Conservation (phyloP, 1,140 invertebrate species). For the Bilobella aurantiaca region DNA sequence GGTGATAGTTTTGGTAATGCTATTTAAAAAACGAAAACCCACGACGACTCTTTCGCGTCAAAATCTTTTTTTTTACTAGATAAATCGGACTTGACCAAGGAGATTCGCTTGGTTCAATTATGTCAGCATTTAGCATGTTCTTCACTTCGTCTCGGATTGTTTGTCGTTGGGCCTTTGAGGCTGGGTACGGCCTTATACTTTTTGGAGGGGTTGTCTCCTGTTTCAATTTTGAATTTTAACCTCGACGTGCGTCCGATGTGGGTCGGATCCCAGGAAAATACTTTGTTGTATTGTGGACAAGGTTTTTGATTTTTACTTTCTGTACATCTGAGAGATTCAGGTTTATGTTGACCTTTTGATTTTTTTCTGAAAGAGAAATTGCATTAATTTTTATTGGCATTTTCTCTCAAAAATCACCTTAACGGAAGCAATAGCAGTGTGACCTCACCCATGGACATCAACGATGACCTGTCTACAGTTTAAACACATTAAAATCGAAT, state of each 20-base stretch:
- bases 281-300: neutral
- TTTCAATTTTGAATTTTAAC: conserved; percentile 25
- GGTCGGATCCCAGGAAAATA: neutral
- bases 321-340: neutral
- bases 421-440: too few species aligned
- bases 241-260: conserved; percentile 5
- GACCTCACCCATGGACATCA: too few species aligned
- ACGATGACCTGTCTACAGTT: too few species aligned
- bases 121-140: conserved; percentile 27
- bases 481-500: too few species aligned
- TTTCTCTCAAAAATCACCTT: neutral
- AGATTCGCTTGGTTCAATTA: conserved; percentile 25
- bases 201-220: conserved; percentile 21
- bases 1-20: conserved; percentile 37
- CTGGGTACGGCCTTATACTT: conserved; percentile 12
- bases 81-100: conserved; percentile 28
- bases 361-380: neutral
- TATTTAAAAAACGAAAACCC: conserved; percentile 43
- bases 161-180: conserved; percentile 12
- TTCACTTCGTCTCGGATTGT: conserved; percentile 19
- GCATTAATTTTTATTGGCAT: too few species aligned
- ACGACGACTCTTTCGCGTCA: conserved; percentile 38
- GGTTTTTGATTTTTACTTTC: neutral
- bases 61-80: conserved; percentile 33
- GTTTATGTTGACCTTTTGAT: neutral